Conservation (phyloP, 1,140 invertebrate species). For the Teleogryllus occipitalis region DNA sequence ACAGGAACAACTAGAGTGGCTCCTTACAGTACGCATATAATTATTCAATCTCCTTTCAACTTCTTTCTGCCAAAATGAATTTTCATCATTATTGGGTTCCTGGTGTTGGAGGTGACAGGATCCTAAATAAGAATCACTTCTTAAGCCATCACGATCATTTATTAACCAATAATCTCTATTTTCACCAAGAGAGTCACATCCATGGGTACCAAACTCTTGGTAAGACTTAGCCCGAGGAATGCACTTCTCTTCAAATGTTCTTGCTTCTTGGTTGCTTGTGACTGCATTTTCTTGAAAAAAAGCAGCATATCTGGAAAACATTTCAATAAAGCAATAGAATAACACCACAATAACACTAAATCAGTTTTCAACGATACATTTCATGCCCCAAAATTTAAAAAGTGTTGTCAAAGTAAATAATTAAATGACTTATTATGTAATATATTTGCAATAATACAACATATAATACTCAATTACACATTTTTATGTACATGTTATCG, state of each 20-base stretch:
- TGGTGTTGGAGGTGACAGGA: too few relatives aligned
- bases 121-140: too few relatives aligned
- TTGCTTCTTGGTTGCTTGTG: background rate
- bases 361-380: too few relatives aligned
- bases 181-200: background rate
- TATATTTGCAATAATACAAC: too few relatives aligned
- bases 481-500: too few relatives aligned
- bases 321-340: background rate
- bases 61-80: background rate
- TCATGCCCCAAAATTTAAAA: too few relatives aligned
- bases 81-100: background rate
- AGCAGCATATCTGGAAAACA: background rate
- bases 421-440: too few relatives aligned
- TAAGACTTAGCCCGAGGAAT: background rate
- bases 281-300: background rate
- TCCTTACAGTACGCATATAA: background rate
- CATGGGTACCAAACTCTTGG: background rate
- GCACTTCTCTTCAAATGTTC: background rate
- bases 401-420: too few relatives aligned
- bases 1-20: background rate
- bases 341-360: too few relatives aligned
- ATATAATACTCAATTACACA: too few relatives aligned
- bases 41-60: background rate
- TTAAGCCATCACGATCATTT: background rate
- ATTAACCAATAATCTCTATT: background rate